phyloP scores from a whole-genome alignment of 2,888 invertebrate genomes.

The Magallana nippona region DNA sequence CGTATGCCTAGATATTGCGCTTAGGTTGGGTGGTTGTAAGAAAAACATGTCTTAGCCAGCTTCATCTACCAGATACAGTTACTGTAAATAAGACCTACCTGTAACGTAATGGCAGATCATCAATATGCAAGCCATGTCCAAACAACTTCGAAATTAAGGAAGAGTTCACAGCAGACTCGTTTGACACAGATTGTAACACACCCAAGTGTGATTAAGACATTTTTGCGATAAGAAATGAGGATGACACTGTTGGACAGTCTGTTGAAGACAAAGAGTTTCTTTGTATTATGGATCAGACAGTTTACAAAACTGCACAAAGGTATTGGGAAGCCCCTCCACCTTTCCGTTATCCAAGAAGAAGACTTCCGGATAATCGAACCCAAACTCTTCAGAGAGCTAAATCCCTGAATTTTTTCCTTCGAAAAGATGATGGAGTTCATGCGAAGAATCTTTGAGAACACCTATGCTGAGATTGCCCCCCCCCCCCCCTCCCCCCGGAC shows the following conservation, averaged over 20 bases:
- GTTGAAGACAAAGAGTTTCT: slow-evolving; percentile 35
- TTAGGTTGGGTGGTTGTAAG: slow-evolving; percentile 45
- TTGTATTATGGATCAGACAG: neutral
- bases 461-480: slow-evolving; percentile 51
- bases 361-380: slow-evolving; percentile 48
- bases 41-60: slow-evolving; percentile 38
- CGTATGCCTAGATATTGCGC: slow-evolving; percentile 45
- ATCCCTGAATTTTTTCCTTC: slow-evolving; percentile 42
- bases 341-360: slow-evolving; percentile 37
- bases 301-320: slow-evolving; percentile 34
- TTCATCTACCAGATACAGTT: slow-evolving; percentile 28
- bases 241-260: neutral
- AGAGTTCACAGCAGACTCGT: no score
- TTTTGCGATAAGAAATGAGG: neutral
- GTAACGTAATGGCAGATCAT: slow-evolving; percentile 24
- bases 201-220: no score
- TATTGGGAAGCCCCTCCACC: slow-evolving; percentile 52
- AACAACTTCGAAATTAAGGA: neutral
- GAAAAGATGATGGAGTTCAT: slow-evolving; percentile 50
- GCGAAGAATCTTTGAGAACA: slow-evolving; percentile 47
- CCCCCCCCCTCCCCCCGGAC: no score
- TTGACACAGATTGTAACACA: no score
- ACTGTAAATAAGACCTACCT: slow-evolving; percentile 30
- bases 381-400: slow-evolving; percentile 45
- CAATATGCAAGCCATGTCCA: slow-evolving; percentile 24